phyloP scores from a whole-genome alignment of 2,797 vertebrate species.

The Falco peregrinus region DNA sequence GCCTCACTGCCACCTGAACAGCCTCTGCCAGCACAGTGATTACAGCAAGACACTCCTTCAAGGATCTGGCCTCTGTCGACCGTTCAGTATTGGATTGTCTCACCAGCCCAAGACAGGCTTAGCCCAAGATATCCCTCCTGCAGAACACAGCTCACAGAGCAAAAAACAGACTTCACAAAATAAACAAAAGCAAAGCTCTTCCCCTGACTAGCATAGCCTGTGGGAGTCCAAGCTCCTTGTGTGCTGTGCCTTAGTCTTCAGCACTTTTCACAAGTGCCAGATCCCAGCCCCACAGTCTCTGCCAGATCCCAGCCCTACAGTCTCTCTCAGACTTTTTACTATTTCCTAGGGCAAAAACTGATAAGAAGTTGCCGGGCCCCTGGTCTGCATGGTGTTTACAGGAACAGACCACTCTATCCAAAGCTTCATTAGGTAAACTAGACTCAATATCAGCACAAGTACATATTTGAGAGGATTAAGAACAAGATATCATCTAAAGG shows the following conservation, averaged over 20 bases:
- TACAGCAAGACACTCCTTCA: neutral
- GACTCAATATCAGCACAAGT: neutral
- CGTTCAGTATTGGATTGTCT: neutral
- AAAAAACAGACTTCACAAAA: neutral
- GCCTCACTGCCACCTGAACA: neutral
- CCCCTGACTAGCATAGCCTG: neutral
- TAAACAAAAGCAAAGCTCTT: neutral
- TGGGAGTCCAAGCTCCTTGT: neutral
- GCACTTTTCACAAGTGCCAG: neutral
- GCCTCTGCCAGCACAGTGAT: neutral
- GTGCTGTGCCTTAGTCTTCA: neutral
- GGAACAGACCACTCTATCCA: neutral
- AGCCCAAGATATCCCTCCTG: neutral
- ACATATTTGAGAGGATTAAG: slow-evolving; percentile 15
- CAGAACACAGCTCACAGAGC: neutral
- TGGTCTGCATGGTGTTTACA: neutral
- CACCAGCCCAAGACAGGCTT: neutral
- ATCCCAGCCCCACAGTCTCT: neutral
- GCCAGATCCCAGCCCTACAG: neutral
- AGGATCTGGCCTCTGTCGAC: neutral
- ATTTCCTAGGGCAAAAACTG: slow-evolving; percentile 21
- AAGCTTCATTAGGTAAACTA: slow-evolving; percentile 1
- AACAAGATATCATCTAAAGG: neutral
- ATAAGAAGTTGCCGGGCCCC: neutral
- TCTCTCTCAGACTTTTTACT: neutral